A percentile compares a stretch with the other conserved stretches of the same genome.
These are phyloP conservation scores for Charadrius vociferus DNA, from an alignment of 2,113 vertebrate genomes.

Conservation along the genomic window DNA sequence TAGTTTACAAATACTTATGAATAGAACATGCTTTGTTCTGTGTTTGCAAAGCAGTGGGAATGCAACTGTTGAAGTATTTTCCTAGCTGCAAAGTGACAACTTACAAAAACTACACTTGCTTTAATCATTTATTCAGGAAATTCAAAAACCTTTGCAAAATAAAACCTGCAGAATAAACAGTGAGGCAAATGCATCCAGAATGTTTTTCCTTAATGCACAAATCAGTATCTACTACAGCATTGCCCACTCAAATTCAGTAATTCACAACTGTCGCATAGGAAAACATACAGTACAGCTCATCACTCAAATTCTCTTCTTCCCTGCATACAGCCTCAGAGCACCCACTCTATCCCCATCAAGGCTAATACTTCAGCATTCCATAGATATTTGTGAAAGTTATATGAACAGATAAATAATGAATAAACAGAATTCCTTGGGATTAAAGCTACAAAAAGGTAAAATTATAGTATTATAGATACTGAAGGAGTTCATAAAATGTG, in stretches of 20 bases:
- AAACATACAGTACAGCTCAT: background rate
- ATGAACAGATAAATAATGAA: background rate
- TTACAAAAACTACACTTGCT: background rate
- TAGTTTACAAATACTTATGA: background rate
- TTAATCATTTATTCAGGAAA: background rate
- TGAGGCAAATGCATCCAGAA: background rate
- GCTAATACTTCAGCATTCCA: background rate
- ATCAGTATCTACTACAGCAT: background rate
- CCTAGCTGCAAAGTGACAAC: background rate
- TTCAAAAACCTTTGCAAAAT: background rate
- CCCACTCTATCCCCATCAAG: background rate
- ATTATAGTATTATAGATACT: background rate
- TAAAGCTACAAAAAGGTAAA: background rate
- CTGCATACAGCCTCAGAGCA: background rate
- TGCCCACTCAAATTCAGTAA: background rate
- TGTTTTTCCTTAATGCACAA: background rate
- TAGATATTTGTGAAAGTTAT: background rate
- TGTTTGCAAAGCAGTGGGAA: background rate
- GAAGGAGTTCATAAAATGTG: background rate
- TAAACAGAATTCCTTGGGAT: background rate
- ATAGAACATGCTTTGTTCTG: background rate
- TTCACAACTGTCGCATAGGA: background rate
- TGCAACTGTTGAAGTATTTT: background rate
- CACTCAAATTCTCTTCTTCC: background rate
- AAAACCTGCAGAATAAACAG: background rate